Percentiles rank a stretch among this genome's conserved stretches.
These are phyloP conservation scores for Bellardia pandia DNA, from an alignment of 2,888 invertebrate species.

Conservation along the genomic window DNA sequence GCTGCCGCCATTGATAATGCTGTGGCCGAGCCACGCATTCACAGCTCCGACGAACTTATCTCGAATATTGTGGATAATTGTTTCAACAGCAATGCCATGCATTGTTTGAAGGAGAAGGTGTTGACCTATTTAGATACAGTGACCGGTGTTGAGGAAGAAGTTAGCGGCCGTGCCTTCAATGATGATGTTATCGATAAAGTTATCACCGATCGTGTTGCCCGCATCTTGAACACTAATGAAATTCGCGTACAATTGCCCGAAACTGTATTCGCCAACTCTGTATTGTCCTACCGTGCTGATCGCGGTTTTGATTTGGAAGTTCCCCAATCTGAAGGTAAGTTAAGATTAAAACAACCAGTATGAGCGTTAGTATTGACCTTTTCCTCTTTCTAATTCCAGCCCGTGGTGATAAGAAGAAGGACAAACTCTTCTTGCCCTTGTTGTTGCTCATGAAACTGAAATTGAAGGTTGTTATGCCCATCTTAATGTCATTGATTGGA, in stretches of 20 bases:
- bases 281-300: conserved; percentile 88
- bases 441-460: conserved; percentile 92
- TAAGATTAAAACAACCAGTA: not conserved
- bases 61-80: conserved; percentile 90
- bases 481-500: conserved; percentile 91
- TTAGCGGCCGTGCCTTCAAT: conserved; percentile 86
- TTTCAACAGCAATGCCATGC: conserved; percentile 88
- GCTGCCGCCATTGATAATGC: conserved; percentile 85
- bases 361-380: not conserved
- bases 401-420: conserved; percentile 92
- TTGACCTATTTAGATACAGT: conserved; percentile 90
- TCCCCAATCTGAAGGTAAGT: conserved; percentile 84
- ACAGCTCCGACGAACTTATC: conserved; percentile 89
- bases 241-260: conserved; percentile 90
- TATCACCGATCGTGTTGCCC: conserved; percentile 89
- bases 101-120: conserved; percentile 91
- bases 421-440: conserved; percentile 92
- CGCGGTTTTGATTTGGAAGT: conserved; percentile 88
- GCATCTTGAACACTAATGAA: conserved; percentile 90
- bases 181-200: conserved; percentile 89
- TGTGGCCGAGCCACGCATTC: conserved; percentile 85
- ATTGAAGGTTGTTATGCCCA: conserved; percentile 93
- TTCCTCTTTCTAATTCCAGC: conserved; percentile 84
- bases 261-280: conserved; percentile 88
- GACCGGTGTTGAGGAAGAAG: conserved; percentile 87